These are phyloP conservation scores for Brachionus plicatilis DNA, from an alignment of 1,140 invertebrate genomes.

Conservation along the genomic window DNA sequence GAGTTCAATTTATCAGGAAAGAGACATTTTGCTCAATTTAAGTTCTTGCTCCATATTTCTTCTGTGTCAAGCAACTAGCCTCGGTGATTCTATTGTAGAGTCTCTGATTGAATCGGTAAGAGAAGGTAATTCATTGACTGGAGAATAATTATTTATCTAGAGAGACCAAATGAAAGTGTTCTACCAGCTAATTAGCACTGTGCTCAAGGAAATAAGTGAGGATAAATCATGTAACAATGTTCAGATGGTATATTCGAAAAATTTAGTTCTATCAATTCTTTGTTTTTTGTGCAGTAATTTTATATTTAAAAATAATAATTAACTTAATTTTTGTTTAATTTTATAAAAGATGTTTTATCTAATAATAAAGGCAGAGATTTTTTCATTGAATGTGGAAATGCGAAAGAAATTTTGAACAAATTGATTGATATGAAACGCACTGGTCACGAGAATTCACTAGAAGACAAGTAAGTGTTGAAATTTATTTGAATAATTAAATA, in stretches of 20 bases:
- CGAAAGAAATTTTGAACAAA: background rate
- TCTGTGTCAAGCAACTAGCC: background rate
- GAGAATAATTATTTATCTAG: background rate
- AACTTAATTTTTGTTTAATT: background rate
- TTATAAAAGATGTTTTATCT: background rate
- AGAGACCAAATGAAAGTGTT: conserved; percentile 11
- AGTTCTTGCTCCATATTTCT: conserved; percentile 25
- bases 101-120: background rate
- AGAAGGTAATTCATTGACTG: too few species aligned
- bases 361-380: background rate
- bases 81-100: background rate
- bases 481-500: too few species aligned
- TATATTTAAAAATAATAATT: background rate
- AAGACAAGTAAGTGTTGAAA: background rate
- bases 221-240: background rate
- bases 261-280: background rate
- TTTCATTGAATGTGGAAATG: background rate
- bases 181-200: background rate
- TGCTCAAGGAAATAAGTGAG: background rate
- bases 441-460: background rate
- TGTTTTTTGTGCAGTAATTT: conserved; percentile 24
- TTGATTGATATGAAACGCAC: background rate
- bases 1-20: conserved; percentile 23
- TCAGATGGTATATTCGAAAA: background rate
- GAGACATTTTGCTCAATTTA: conserved; percentile 14